These are phyloP conservation scores for Trematomus bernacchii DNA, from an alignment of 2,797 vertebrate species.

Conservation along the genomic window DNA sequence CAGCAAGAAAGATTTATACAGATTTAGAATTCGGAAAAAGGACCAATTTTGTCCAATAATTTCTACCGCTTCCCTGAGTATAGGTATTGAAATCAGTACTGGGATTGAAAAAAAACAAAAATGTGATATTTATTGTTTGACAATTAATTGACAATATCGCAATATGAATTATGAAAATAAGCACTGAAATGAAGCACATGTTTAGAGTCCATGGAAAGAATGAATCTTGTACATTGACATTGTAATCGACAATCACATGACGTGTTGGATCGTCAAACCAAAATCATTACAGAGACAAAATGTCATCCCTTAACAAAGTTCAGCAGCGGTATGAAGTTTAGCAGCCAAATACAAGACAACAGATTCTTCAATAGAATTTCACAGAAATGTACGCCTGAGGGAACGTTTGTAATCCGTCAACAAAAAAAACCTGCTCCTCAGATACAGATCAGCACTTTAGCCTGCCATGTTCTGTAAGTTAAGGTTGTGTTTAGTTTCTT, in stretches of 20 bases:
- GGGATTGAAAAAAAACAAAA: no score
- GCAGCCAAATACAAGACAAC: background rate
- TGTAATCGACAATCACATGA: constrained; percentile 1
- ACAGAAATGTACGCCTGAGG: background rate
- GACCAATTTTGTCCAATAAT: background rate
- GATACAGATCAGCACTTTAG: background rate
- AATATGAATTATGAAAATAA: background rate
- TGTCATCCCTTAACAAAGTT: background rate
- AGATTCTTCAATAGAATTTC: background rate
- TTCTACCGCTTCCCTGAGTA: background rate
- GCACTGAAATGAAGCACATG: background rate
- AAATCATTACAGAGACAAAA: background rate
- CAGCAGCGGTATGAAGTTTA: background rate
- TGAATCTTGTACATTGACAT: background rate
- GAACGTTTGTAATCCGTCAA: background rate
- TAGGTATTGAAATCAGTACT: background rate
- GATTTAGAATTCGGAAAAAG: background rate
- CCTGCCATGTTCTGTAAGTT: constrained; percentile 12
- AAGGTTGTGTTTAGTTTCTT: background rate
- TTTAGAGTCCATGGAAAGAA: background rate
- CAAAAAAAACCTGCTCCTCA: background rate
- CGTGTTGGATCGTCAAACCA: background rate
- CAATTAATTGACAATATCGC: background rate
- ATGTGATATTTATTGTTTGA: no score
- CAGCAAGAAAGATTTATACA: background rate